Base-by-base conservation (phyloP, 2,113 vertebrate genomes). In the Cephalopholis sonnerati region DNA sequence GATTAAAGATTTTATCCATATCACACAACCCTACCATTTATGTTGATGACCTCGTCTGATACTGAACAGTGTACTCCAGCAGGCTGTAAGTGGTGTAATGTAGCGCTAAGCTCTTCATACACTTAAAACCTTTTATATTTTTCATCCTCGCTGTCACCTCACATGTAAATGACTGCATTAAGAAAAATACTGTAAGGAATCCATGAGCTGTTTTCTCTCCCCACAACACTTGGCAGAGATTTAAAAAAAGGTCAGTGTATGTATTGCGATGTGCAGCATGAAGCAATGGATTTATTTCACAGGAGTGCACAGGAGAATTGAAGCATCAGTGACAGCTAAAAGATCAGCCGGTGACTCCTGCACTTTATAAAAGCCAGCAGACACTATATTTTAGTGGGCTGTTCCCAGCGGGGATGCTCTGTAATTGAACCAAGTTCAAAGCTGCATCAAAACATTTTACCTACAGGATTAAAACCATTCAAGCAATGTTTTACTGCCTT, bases 361-460 rank as follows among this genome's bases (percentile, higher is more conserved):
- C 25, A 10, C 51, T 36, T 48, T 8, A 20, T 11, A 17, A 24
- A 77, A 16, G 54, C 15, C 36, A 15, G 22, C 6, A 48, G 27
- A 63, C 17, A 0, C 3, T 54, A 8, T 36, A 1, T 15, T 48
- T 36, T 15, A 12, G 2, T 27, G n/a, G 12, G 11, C 25, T 13
- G 46, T 15, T 62, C 13, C 65, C 20, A 24, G 46, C 11, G 1
- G 22, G 16, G 17, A 74, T 8, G n/a, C 24, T 27, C 17, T 36
- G 32, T 74, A 24, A 71, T 7, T 44, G 53, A 76, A 53, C 24
- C 46, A 5, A 48, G 17, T 66, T 53, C 13, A 29, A 39, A 20
- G 20, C 54, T 55, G 25, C 36, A 66, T 68, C 24, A 25, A 58
- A 58, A 70, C 57, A 63, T 73, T 77, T 67, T n/a, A 5, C 6